phyloP scores from a whole-genome alignment of 2,113 vertebrate genomes.

The Daubentonia madagascariensis region DNA sequence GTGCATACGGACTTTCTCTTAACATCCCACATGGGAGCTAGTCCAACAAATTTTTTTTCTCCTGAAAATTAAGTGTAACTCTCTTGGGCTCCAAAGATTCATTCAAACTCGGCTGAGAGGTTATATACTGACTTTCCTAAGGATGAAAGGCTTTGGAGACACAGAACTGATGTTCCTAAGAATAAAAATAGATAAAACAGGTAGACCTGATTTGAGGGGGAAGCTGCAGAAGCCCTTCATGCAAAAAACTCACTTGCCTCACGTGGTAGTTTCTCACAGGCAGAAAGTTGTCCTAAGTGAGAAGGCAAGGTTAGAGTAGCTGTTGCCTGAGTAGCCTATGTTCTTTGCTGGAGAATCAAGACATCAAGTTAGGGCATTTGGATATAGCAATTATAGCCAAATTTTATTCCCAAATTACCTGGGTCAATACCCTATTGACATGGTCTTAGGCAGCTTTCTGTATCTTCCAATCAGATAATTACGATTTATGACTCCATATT shows the following conservation, averaged over 20 bases:
- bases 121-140: neutral
- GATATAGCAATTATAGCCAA: neutral
- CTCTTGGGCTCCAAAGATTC: neutral
- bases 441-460: neutral
- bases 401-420: neutral
- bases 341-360: slow-evolving; percentile 2
- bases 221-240: neutral
- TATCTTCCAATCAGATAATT: neutral
- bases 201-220: neutral
- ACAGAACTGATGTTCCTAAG: neutral
- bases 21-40: neutral
- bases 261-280: neutral
- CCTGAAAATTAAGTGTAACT: neutral
- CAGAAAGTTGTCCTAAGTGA: neutral
- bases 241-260: slow-evolving; percentile 11
- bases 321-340: neutral
- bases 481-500: neutral
- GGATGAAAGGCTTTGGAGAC: neutral
- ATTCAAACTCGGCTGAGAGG: neutral
- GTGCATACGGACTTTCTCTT: neutral
- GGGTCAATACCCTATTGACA: neutral
- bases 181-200: neutral
- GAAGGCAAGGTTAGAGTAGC: neutral
- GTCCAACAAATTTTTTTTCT: neutral
- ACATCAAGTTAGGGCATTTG: neutral